These are phyloP conservation scores for Protonemura montana DNA, from an alignment of 2,888 invertebrate species.

Conservation along the genomic window DNA sequence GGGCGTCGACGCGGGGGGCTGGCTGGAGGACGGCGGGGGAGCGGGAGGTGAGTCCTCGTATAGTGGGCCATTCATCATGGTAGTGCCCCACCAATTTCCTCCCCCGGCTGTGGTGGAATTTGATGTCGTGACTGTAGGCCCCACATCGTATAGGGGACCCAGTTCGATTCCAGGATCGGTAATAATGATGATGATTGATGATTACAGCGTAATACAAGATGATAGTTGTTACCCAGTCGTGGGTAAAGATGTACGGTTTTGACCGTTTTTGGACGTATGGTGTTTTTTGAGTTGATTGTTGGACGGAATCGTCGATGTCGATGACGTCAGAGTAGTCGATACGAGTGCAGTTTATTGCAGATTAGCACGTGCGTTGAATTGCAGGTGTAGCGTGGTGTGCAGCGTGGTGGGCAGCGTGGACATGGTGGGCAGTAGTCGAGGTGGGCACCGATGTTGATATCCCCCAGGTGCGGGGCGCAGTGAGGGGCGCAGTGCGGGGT, in stretches of 20 bases:
- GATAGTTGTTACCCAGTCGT: background rate
- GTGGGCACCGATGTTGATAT: conserved; percentile 34
- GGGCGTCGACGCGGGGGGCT: conserved; percentile 64
- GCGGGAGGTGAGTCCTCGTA: conserved; percentile 67
- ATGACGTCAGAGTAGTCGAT: background rate
- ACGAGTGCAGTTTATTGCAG: background rate
- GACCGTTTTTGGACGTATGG: background rate
- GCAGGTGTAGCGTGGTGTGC: background rate
- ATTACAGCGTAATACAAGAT: conserved; percentile 22
- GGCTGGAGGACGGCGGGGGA: conserved; percentile 44
- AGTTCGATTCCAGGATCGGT: conserved; percentile 42
- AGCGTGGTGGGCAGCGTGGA: background rate
- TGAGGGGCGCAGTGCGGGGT: background rate
- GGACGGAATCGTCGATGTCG: conserved; percentile 24
- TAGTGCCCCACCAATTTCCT: conserved; percentile 71
- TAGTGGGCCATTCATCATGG: conserved; percentile 79
- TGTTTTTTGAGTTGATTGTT: background rate
- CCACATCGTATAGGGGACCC: conserved; percentile 42
- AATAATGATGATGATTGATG: conserved; percentile 42
- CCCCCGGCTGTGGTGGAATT: conserved; percentile 41
- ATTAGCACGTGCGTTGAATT: background rate
- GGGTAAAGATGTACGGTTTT: background rate
- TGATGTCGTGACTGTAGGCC: conserved; percentile 36
- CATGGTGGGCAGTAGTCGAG: conserved; percentile 13
- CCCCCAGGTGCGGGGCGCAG: conserved; percentile 16